These are phyloP conservation scores for Oreochromis tanganicae DNA, from an alignment of 2,113 vertebrate genomes.

Conservation along the genomic window DNA sequence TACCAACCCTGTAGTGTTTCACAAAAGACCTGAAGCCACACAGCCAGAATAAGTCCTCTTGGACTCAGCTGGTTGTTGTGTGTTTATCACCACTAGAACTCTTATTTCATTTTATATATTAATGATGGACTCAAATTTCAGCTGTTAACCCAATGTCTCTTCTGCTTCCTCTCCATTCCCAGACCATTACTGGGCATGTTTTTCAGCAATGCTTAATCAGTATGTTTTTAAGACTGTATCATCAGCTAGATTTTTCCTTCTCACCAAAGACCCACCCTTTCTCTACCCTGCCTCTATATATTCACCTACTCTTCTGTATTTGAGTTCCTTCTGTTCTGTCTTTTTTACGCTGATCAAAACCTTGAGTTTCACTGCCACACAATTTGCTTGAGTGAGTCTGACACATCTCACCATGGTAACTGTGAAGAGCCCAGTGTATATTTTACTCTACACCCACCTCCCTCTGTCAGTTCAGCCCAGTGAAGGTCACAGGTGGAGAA, in stretches of 20 bases:
- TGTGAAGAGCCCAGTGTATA: neutral
- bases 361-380: slow-evolving; percentile 11
- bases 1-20: neutral
- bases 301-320: neutral
- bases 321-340: neutral
- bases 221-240: neutral
- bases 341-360: slow-evolving; percentile 16
- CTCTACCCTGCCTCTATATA: neutral
- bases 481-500: slow-evolving; percentile 49
- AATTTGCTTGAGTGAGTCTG: neutral
- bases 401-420: slow-evolving; percentile 30
- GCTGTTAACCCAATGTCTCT: neutral
- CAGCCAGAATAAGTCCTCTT: neutral
- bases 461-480: neutral
- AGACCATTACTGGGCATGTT: neutral
- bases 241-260: neutral
- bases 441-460: neutral
- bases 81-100: neutral
- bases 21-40: neutral
- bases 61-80: neutral
- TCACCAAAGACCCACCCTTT: neutral
- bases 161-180: neutral
- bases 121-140: neutral
- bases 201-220: neutral
- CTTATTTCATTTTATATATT: neutral